Conservation (phyloP, 2,888 invertebrate genomes). For the Colostygia pectinataria region DNA sequence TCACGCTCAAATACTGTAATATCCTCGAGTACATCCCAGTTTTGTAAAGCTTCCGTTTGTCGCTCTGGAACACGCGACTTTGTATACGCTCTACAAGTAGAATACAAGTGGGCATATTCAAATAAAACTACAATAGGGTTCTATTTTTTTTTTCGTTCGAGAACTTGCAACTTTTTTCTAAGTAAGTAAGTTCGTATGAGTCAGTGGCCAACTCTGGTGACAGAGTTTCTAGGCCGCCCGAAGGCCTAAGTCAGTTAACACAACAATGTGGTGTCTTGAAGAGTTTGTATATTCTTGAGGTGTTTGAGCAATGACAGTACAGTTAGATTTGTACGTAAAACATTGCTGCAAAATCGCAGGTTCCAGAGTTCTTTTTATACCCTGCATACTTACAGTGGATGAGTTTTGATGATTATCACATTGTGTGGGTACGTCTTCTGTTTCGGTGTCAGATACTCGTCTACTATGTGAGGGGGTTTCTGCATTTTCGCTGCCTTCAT, state of each 20-base stretch:
- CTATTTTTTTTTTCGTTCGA: neutral
- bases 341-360: constrained; percentile 18
- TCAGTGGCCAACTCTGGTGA: no score
- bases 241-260: no score
- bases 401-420: neutral
- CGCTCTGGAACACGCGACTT: constrained; percentile 22
- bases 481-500: neutral
- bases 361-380: constrained; percentile 17
- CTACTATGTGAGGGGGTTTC: neutral
- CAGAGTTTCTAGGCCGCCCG: no score
- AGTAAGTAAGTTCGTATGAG: no score
- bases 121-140: neutral
- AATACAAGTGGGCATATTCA: neutral
- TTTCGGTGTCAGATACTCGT: neutral
- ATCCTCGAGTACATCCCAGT: constrained; percentile 21
- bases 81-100: constrained; percentile 4
- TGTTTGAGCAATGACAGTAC: neutral
- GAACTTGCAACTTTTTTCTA: no score
- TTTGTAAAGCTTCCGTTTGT: constrained; percentile 5
- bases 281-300: neutral
- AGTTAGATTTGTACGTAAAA: neutral
- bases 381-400: constrained; percentile 16
- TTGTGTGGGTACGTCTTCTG: neutral
- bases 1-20: neutral
- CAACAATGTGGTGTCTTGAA: no score